Evolutionary conservation across 2,113 vertebrate genomes (phyloP), one percentile per base, ranked within the genome.

Genomic region (Pachycephala philippinensis): DNA sequence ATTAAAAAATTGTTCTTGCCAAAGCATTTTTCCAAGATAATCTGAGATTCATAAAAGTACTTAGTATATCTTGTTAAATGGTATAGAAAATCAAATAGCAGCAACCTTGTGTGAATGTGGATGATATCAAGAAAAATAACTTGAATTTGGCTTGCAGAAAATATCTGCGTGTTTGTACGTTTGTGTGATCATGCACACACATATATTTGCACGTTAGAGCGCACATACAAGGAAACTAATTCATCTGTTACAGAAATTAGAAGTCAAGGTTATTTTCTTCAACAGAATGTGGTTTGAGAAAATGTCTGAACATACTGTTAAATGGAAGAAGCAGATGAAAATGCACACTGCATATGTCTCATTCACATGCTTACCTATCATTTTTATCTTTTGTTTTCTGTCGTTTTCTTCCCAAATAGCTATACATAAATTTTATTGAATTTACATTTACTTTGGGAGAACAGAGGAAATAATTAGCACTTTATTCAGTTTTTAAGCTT

Each of bases 141-240:
- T 90, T 61, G 80, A 37, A 68, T 90, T 95, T 97, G 78, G 75
- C 71, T 93, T 91, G n/a, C 94, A 66, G 82, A 83, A 97, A 96
- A 76, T 54, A 42, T 6, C 47, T 33, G 15, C n/a, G 6, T 49
- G 6, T 69, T 80, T 88, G 18, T 92, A 20, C 20, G 5, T 74
- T 86, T 78, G 15, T 90, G 24, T 23, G 80, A 42, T 47, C 33
- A 10, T 1, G 3, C 56, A 63, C 1, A 1, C 18, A 24, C 26
- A 8, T 13, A 7, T 8, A 7, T 56, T 23, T 1, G 1, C 4
- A 0, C 18, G 40, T 30, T 79, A 30, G 35, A 77, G 11, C 28
- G 56, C 28, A 33, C 65, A 45, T 92, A 12, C 85, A 92, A 87
- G 80, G 69, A 94, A 95, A 66, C 53, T 75, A 89, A 89, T 89